A percentile compares a stretch with the other conserved stretches of the same genome.
These are phyloP conservation scores for Dasyurus viverrinus DNA, from an alignment of 2,113 vertebrate species.

Conservation along the genomic window DNA sequence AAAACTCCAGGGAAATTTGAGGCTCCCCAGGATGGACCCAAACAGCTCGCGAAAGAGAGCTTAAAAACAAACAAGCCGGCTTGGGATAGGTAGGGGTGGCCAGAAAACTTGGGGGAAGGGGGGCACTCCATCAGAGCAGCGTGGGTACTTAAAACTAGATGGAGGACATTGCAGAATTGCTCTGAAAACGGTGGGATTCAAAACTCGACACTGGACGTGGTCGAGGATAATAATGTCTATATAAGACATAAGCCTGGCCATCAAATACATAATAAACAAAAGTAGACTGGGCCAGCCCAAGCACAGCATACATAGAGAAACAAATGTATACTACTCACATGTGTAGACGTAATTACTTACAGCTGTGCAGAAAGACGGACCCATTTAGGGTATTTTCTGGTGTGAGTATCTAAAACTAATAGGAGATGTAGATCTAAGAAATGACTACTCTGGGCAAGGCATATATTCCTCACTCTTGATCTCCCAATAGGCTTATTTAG, in stretches of 20 bases:
- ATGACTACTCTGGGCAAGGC: background rate
- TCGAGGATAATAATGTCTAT: background rate
- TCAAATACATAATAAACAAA: constrained; percentile 42
- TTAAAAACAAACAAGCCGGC: background rate
- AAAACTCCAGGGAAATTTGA: constrained; percentile 18
- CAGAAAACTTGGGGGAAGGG: background rate
- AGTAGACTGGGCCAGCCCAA: constrained; percentile 61
- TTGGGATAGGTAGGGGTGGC: background rate
- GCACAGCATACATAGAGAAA: constrained; percentile 58
- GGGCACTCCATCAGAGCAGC: background rate
- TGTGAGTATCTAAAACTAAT: background rate
- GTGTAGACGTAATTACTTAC: constrained; percentile 64
- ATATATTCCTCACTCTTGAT: background rate
- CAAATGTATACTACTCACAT: constrained; percentile 42
- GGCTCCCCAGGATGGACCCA: background rate
- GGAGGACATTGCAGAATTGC: background rate
- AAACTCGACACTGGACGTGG: background rate
- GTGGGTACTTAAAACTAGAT: background rate
- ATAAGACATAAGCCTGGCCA: constrained; percentile 49
- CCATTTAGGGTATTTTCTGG: background rate
- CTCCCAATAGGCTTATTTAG: background rate
- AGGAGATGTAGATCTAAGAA: background rate
- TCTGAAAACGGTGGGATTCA: background rate
- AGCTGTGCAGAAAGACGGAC: background rate
- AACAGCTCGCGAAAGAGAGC: background rate